Percentiles rank a stretch among this genome's conserved stretches.
Evolutionary conservation across 2,888 invertebrate genomes (phyloP).

Genomic region (Spisula solida): DNA sequence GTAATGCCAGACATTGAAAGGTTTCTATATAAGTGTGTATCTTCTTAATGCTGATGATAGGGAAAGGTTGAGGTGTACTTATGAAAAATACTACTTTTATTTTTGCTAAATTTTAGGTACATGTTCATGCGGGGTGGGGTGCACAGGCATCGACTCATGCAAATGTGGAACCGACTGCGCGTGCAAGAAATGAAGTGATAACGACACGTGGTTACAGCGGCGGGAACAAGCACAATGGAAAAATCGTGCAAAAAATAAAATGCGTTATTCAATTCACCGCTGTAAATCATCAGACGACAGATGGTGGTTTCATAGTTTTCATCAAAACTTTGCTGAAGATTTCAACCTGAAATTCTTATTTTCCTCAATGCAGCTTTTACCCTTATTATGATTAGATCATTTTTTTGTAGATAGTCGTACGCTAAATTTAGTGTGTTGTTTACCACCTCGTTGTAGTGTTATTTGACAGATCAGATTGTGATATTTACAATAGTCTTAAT

Average conservation of each 20-base stretch:
- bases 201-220: slow-evolving; percentile 52
- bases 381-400: not conserved
- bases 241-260: not conserved
- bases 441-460: not conserved
- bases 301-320: slow-evolving; percentile 56
- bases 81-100: too few relatives aligned
- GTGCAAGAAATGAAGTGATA: slow-evolving; percentile 53
- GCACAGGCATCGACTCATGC: slow-evolving; percentile 45
- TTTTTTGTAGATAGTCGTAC: not conserved
- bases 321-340: not conserved
- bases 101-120: slow-evolving; percentile 4
- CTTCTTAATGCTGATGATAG: too few relatives aligned
- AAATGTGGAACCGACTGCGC: slow-evolving; percentile 46
- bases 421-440: not conserved
- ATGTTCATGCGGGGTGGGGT: slow-evolving; percentile 41
- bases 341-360: not conserved
- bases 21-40: too few relatives aligned
- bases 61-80: too few relatives aligned
- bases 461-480: too few relatives aligned
- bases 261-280: slow-evolving; percentile 35
- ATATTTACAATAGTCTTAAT: too few relatives aligned
- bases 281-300: slow-evolving; percentile 46
- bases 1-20: too few relatives aligned
- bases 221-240: not conserved
- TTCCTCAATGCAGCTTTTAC: slow-evolving; percentile 19